Evolutionary conservation across 92 coral and sea anemone genomes (phyloP).

Genomic region (Porites lobata): DNA sequence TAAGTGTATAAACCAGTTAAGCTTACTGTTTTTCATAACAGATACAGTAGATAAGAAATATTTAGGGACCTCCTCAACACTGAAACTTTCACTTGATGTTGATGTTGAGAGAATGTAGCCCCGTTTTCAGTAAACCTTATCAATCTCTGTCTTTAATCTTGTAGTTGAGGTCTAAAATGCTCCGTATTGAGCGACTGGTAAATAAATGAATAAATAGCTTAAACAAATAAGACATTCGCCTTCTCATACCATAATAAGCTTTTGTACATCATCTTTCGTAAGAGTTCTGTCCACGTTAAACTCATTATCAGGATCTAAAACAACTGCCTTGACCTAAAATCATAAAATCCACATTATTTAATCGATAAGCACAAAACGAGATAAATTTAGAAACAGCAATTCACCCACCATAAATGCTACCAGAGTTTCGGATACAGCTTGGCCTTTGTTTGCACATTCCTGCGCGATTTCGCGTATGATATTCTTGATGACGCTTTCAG

Average conservation of each 20-base stretch:
- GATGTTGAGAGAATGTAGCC: too few species aligned
- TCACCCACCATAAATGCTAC: slow-evolving; percentile 95
- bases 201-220: too few species aligned
- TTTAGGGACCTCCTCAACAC: too few species aligned
- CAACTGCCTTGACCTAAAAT: slow-evolving; percentile 95
- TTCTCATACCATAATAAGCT: slow-evolving; percentile 87
- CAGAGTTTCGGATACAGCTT: slow-evolving; percentile 97
- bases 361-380: not conserved
- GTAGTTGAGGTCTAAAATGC: too few species aligned
- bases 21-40: too few species aligned
- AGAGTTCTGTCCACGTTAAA: slow-evolving; percentile 98
- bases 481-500: slow-evolving; percentile 98
- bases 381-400: not conserved
- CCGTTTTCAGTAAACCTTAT: too few species aligned
- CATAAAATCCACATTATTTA: not conserved
- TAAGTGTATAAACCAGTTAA: too few species aligned
- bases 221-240: too few species aligned
- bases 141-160: too few species aligned
- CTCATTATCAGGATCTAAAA: slow-evolving; percentile 96
- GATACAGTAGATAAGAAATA: too few species aligned
- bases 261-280: slow-evolving; percentile 98
- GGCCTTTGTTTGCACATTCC: slow-evolving; percentile 98
- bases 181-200: too few species aligned
- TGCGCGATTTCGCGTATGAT: slow-evolving; percentile 99
- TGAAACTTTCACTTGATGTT: too few species aligned